Base-by-base conservation (phyloP, 2,888 invertebrate species). In the Pammene fasciana region DNA sequence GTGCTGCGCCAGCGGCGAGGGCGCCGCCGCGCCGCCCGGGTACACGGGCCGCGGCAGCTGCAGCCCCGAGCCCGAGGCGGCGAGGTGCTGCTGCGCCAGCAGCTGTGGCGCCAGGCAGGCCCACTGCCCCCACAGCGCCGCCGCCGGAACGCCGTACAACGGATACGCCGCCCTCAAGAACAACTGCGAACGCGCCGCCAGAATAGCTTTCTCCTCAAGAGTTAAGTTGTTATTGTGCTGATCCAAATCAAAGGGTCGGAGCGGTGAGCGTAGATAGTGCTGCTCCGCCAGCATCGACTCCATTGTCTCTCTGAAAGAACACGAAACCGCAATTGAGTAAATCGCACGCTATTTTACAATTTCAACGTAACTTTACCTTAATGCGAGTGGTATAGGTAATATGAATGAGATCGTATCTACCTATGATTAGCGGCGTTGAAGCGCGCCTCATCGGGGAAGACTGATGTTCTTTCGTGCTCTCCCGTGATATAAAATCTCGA, bases 241-340 rank as follows among this genome's bases (percentile, higher is more conserved):
- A 75, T 97, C 96, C 80, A 96, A 89, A 76, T 94, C 95, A 79
- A 96, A 95, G 46, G 96, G 95, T 62, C 96, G 94, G 76, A 96
- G 90, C 3, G 96, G 96, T 62, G 96, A 95, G 59, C 97, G 95
- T 74, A 97, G 93, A 78, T 97, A 95, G 78, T 97, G 96, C 88
- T 97, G 97, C 82, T 97, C 97, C 54, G 96, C 96, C 79, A 97
- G 86, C 95, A 97, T 96, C 65, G 96, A 96, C 87, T 97, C 97
- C 97, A 97, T 97, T 70, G 97, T 97, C 91, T 97, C 97, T 89
- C 97, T 97, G 95, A 76, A 90, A 92, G 73, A 79, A 76, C 68
- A 79, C 71, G 77, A 73, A 75, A 67, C 13, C 65, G 71, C 26
- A 72, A 68, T 77, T 73, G 65, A 71, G 61, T 59, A 70, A 68